Evolutionary conservation across 1,140 invertebrate species (phyloP).

Genomic region (Diorhabda sublineata): DNA sequence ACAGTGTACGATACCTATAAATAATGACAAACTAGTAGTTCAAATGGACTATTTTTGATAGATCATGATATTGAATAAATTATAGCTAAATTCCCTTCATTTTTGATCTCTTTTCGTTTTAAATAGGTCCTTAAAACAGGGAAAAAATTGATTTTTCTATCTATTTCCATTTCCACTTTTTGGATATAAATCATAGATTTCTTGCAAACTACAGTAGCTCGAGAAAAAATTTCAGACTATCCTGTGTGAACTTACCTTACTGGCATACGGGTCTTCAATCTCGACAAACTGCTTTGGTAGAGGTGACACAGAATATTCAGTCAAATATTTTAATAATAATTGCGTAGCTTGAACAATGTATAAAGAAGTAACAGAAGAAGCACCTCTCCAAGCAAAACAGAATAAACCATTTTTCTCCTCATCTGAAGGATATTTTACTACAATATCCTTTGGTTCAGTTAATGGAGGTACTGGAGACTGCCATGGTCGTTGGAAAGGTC

Average conservation of each 20-base stretch:
- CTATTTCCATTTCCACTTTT: no score
- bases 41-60: no score
- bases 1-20: slow-evolving; percentile 63
- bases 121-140: no score
- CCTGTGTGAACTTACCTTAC: slow-evolving; percentile 55
- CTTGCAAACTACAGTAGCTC: no score
- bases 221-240: no score
- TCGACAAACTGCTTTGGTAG: slow-evolving; percentile 82
- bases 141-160: no score
- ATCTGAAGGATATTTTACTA: slow-evolving; percentile 74
- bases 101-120: no score
- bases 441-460: slow-evolving; percentile 48
- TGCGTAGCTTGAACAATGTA: slow-evolving; percentile 60
- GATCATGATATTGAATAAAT: no score
- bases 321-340: slow-evolving; percentile 79
- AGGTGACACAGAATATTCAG: slow-evolving; percentile 78
- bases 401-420: slow-evolving; percentile 83
- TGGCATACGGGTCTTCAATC: slow-evolving; percentile 74
- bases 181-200: no score
- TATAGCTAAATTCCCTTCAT: no score
- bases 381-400: slow-evolving; percentile 78
- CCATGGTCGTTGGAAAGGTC: slow-evolving; percentile 70
- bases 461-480: slow-evolving; percentile 65
- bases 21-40: slow-evolving; percentile 10
- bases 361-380: slow-evolving; percentile 56